phyloP scores from a whole-genome alignment of 2,113 vertebrate genomes.

The Daphoenositta chrysoptera region DNA sequence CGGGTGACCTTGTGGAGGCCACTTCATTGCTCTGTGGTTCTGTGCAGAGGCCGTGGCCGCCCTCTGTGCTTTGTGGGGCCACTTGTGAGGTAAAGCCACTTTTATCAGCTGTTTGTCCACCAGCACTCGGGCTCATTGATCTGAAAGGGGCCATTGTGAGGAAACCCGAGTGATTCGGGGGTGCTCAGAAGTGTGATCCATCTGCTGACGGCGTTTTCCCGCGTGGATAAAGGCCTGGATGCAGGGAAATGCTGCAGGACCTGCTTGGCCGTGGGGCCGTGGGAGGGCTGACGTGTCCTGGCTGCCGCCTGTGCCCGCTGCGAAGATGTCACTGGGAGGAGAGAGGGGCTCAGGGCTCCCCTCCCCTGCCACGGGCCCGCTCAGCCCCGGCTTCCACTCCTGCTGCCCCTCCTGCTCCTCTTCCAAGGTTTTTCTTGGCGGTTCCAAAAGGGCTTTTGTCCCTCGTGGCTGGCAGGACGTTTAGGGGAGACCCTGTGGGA shows the following conservation, averaged over 20 bases:
- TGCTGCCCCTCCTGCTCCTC: background rate
- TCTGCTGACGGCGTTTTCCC: background rate
- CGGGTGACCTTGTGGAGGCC: background rate
- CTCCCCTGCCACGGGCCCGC: background rate
- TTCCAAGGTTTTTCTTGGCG: background rate
- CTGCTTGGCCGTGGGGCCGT: background rate
- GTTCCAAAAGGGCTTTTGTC: background rate
- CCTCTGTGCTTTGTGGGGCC: background rate
- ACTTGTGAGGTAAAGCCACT: background rate
- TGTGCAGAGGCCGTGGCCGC: background rate
- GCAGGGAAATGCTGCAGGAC: background rate
- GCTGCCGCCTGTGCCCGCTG: background rate
- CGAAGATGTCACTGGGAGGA: background rate
- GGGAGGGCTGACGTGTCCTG: background rate
- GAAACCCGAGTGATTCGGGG: rapidly evolving
- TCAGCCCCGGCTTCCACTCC: background rate
- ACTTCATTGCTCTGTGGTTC: background rate
- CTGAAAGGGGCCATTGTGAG: background rate
- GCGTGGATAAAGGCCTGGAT: background rate
- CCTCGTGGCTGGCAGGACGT: background rate
- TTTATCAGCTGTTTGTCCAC: background rate
- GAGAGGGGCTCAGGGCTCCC: background rate
- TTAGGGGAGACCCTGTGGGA: background rate
- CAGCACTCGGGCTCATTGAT: rapidly evolving
- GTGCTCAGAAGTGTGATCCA: background rate